Evolutionary conservation across 2,888 invertebrate species (phyloP).

Genomic region (Dicyrtoma fusca): DNA sequence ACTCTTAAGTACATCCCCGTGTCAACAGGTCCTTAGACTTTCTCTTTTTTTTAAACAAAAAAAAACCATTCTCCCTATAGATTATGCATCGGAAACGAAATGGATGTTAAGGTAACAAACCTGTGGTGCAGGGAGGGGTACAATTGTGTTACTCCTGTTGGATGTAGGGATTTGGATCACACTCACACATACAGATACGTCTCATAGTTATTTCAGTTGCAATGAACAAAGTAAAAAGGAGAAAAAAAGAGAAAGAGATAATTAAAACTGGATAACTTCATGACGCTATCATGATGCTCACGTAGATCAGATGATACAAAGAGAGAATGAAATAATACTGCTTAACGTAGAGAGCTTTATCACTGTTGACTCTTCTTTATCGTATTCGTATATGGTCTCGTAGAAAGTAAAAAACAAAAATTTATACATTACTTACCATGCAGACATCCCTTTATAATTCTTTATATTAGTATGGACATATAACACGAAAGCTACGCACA

Average conservation of each 20-base stretch:
- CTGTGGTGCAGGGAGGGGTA: conserved; percentile 28
- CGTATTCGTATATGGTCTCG: conserved; percentile 17
- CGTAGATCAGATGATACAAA: conserved; percentile 12
- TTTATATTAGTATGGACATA: not conserved
- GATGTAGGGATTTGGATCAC: conserved; percentile 21
- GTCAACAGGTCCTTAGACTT: conserved; percentile 54
- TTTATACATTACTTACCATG: not conserved
- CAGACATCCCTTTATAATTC: no score
- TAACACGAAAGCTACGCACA: not conserved
- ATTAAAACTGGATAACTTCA: no score
- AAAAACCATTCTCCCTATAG: conserved; percentile 10
- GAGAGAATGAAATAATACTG: conserved; percentile 22
- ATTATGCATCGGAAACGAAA: conserved; percentile 11
- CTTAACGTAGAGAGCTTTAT: conserved; percentile 52
- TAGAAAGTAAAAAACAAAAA: not conserved
- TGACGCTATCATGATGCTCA: conserved; percentile 14
- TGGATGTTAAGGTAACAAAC: conserved; percentile 26
- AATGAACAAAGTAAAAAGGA: not conserved
- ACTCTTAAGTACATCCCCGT: conserved; percentile 60
- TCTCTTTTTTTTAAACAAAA: not conserved
- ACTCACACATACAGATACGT: not conserved
- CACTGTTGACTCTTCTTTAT: conserved; percentile 48
- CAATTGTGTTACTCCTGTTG: conserved; percentile 17
- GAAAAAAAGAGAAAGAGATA: not conserved
- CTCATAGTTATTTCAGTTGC: conserved; percentile 2